phyloP scores from a whole-genome alignment of 2,888 invertebrate species.

The Caenorhabditis afra region DNA sequence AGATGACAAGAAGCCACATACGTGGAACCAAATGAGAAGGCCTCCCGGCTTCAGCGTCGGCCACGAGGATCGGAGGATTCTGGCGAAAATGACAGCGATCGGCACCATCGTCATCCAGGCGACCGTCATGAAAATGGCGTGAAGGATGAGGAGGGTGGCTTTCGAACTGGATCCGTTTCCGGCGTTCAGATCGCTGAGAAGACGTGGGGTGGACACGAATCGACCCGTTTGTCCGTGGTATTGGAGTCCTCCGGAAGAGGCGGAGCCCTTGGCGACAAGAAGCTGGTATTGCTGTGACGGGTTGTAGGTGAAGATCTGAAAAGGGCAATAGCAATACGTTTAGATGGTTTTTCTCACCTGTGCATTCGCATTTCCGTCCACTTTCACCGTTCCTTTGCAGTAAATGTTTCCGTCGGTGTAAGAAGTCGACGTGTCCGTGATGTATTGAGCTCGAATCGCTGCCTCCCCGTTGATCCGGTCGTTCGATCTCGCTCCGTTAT shows the following conservation, averaged over 20 bases:
- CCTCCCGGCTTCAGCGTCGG: constrained; percentile 68
- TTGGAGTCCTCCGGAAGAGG: constrained; percentile 31
- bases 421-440: constrained; percentile 31
- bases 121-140: constrained; percentile 69
- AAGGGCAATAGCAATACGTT: too few species aligned
- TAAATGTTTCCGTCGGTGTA: constrained; percentile 52
- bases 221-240: constrained; percentile 37
- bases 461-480: constrained; percentile 52
- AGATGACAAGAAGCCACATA: constrained; percentile 9
- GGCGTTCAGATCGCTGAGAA: constrained; percentile 34
- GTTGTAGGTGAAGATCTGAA: constrained; percentile 59
- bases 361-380: constrained; percentile 38
- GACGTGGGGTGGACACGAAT: constrained; percentile 27
- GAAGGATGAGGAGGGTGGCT: constrained; percentile 44
- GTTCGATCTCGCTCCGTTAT: constrained; percentile 48
- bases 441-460: constrained; percentile 36
- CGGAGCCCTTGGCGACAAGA: constrained; percentile 55
- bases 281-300: constrained; percentile 48
- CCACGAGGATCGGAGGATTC: constrained; percentile 67
- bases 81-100: constrained; percentile 67
- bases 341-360: background rate
- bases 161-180: constrained; percentile 38
- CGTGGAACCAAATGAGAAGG: constrained; percentile 73
- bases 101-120: constrained; percentile 72
- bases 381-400: constrained; percentile 57